These are phyloP conservation scores for Noctilio leporinus DNA, from an alignment of 2,113 vertebrate species.

Conservation along the genomic window DNA sequence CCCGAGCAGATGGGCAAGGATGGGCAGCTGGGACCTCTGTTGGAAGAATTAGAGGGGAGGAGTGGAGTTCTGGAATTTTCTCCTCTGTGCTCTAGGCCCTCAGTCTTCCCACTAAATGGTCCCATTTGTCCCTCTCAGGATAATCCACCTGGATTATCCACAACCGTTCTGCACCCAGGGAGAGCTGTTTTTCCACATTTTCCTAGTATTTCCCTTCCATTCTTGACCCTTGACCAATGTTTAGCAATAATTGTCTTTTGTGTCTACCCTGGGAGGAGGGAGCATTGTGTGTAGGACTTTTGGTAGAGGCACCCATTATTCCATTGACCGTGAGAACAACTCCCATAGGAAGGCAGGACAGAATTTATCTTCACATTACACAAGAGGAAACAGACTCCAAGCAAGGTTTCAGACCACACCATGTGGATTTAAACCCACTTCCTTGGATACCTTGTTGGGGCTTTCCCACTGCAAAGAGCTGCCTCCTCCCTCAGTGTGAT, in stretches of 20 bases:
- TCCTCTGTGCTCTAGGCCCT: neutral
- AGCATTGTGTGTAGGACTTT: neutral
- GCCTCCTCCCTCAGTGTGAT: neutral
- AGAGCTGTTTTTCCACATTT: neutral
- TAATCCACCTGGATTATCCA: neutral
- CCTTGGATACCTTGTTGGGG: neutral
- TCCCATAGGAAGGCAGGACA: neutral
- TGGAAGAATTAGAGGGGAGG: neutral
- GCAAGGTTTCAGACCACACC: neutral
- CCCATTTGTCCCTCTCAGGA: neutral
- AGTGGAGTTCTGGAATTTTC: neutral
- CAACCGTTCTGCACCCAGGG: neutral
- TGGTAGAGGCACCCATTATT: neutral
- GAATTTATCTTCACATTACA: neutral
- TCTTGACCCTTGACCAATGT: neutral
- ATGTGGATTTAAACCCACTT: neutral
- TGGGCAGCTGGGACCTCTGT: neutral
- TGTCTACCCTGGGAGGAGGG: neutral
- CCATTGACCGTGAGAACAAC: neutral
- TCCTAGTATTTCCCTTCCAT: neutral
- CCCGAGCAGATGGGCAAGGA: neutral
- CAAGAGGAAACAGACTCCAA: neutral
- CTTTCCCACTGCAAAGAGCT: neutral
- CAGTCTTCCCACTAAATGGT: neutral
- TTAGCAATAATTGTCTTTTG: neutral